Conservation (phyloP, 92 coral and sea anemone genomes). For the Umimayanthus kanabou region DNA sequence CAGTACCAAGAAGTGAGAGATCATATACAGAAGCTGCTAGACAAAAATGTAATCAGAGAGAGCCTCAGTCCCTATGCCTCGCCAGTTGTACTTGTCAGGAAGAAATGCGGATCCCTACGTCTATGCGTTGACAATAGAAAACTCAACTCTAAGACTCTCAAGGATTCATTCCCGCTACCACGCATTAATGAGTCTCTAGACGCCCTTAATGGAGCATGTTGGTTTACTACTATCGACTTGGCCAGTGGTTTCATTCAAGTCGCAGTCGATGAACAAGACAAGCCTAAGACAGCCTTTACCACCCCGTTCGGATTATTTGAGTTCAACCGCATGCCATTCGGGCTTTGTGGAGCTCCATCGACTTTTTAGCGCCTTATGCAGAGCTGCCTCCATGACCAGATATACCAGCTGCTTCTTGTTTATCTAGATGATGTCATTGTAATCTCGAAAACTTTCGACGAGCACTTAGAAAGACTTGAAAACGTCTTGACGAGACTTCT, state of each 20-base stretch:
- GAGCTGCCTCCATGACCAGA: neutral
- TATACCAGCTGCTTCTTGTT: neutral
- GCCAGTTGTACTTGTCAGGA: slow-evolving; percentile 53
- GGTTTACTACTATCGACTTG: too few relatives aligned
- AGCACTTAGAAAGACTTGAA: too few relatives aligned
- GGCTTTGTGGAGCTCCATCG: neutral
- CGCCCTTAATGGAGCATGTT: neutral
- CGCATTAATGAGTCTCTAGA: slow-evolving; percentile 52
- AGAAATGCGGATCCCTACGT: slow-evolving; percentile 43
- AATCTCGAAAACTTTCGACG: too few relatives aligned
- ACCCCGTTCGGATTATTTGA: too few relatives aligned
- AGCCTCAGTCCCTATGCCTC: slow-evolving; percentile 63
- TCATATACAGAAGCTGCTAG: slow-evolving; percentile 52
- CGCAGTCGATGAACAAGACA: too few relatives aligned
- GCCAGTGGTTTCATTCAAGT: too few relatives aligned
- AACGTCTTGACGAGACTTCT: too few relatives aligned
- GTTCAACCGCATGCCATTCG: too few relatives aligned
- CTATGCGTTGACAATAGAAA: slow-evolving; percentile 47
- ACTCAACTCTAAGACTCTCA: slow-evolving; percentile 46
- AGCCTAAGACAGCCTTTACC: too few relatives aligned
- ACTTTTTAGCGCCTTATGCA: neutral
- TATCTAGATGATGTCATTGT: too few relatives aligned
- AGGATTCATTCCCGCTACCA: slow-evolving; percentile 52
- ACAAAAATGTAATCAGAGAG: slow-evolving; percentile 22
- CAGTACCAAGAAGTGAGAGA: slow-evolving; percentile 53